Base-by-base conservation (phyloP, 2,113 vertebrate genomes). In the Tenrec ecaudatus region DNA sequence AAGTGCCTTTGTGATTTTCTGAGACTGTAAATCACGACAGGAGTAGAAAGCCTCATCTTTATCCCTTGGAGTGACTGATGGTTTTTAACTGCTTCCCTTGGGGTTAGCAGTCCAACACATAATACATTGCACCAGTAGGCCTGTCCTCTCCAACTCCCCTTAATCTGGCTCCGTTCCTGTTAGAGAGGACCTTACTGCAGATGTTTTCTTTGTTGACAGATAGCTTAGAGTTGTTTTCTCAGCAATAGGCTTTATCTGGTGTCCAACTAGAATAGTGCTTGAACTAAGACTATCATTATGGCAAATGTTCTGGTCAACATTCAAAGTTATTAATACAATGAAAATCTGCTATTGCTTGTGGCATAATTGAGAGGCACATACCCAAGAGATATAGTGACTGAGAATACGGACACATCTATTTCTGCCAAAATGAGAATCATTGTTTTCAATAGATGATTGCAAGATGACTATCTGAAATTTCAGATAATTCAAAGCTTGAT, bases 201-300 rank as follows among this genome's bases (percentile, higher is more conserved):
- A 88, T 88, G n/a, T 92, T 29, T 66, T 25, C 25, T 27, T 66
- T 62, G 16, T 64, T 11, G 66, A 76, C 40, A 27, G 11, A 0
- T 57, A 19, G 4, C 0, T 57, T 91, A 36, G 33, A 29, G 1
- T 15, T 87, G 47, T 79, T 78, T 77, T 47, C n/a, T 33, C 29
- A 57, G 6, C 15, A 79, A n/a, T 19, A 69, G 0, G n/a, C 58
- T 1, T 64, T 43, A 81, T 73, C 6, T 76, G 31, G 25, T 77
- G 81, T 89, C n/a, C n/a, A 36, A 76, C 38, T 86, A 90, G 64
- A 95, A 94, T 69, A 73, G 90, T 88, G 17, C 47, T 5, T 66
- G 36, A 73, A 23, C 40, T 47, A 82, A 27, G n/a, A 64, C 82
- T 47, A 78, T 5, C 25, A 81, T 58, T 27, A 33, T 22, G 29